These are phyloP conservation scores for Craniophora ligustri DNA, from an alignment of 2,888 invertebrate genomes.

Conservation along the genomic window DNA sequence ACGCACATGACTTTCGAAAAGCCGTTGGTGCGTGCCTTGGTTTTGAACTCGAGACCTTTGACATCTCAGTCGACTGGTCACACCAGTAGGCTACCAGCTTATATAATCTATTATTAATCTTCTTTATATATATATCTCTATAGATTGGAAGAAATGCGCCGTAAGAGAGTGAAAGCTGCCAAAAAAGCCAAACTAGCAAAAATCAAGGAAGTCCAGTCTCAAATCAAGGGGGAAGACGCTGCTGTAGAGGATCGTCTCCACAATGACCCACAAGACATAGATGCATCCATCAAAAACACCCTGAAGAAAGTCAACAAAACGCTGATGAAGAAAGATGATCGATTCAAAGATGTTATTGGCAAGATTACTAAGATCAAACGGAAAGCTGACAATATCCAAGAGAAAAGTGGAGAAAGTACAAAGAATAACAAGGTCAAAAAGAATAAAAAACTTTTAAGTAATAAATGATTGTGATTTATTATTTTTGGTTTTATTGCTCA, in stretches of 20 bases:
- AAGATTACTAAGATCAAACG: constrained; percentile 81
- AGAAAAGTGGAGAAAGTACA: constrained; percentile 46
- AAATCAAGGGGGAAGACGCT: constrained; percentile 63
- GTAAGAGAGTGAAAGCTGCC: constrained; percentile 78
- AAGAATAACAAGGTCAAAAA: constrained; percentile 63
- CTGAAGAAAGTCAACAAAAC: constrained; percentile 79
- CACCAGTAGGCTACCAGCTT: too few species aligned
- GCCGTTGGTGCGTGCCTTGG: too few species aligned
- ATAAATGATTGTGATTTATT: constrained; percentile 27
- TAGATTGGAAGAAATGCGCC: constrained; percentile 83
- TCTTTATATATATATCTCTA: constrained; percentile 10
- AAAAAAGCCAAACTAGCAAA: constrained; percentile 81
- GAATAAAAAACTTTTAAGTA: constrained; percentile 14
- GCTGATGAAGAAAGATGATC: constrained; percentile 83
- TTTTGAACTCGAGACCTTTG: too few species aligned
- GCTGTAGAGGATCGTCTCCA: constrained; percentile 56
- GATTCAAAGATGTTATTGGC: constrained; percentile 83
- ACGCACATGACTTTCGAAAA: too few species aligned
- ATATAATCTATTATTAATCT: too few species aligned
- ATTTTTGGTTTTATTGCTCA: not conserved
- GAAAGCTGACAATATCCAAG: constrained; percentile 75
- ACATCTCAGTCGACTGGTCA: too few species aligned
- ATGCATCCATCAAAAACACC: constrained; percentile 72
- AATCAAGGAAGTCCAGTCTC: constrained; percentile 74
- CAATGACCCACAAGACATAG: constrained; percentile 65